Evolutionary conservation across 2,888 invertebrate genomes (phyloP).

Genomic region (Drosophila bunnanda): DNA sequence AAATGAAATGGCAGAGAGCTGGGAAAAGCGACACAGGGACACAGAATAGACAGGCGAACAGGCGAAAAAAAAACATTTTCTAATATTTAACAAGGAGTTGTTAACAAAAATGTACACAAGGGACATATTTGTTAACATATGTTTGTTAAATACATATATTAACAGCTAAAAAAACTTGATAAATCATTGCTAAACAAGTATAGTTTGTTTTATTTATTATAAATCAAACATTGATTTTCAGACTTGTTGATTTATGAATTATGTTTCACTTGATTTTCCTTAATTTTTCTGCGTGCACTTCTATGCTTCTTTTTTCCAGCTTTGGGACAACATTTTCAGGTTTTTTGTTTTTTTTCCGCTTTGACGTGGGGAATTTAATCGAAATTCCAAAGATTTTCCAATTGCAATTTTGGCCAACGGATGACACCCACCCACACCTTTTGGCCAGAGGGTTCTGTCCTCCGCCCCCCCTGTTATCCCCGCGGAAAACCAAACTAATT

Average conservation of each 20-base stretch:
- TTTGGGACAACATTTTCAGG: slow-evolving; percentile 25
- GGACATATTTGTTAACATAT: neutral
- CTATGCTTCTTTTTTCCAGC: neutral
- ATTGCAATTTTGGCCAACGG: slow-evolving; percentile 37
- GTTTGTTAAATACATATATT: neutral
- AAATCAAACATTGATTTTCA: too few species aligned
- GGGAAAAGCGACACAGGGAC: neutral
- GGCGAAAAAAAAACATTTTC: slow-evolving; percentile 17
- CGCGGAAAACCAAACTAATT: slow-evolving; percentile 42
- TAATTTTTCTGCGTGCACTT: slow-evolving; percentile 12
- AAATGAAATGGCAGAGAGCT: neutral
- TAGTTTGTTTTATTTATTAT: neutral
- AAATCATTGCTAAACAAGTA: fast-evolving
- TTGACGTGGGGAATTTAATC: slow-evolving; percentile 42
- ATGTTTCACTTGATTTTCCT: fast-evolving
- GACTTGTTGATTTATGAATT: neutral
- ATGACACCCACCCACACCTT: neutral
- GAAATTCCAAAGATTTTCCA: slow-evolving; percentile 40
- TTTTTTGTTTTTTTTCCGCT: slow-evolving; percentile 9
- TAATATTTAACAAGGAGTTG: slow-evolving; percentile 13
- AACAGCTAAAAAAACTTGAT: neutral
- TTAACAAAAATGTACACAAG: neutral
- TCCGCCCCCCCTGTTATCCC: too few species aligned
- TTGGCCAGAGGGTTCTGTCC: neutral
- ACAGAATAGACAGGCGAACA: neutral